Evolutionary conservation across 2,888 invertebrate genomes (phyloP).

Genomic region (Spisula subtruncata): DNA sequence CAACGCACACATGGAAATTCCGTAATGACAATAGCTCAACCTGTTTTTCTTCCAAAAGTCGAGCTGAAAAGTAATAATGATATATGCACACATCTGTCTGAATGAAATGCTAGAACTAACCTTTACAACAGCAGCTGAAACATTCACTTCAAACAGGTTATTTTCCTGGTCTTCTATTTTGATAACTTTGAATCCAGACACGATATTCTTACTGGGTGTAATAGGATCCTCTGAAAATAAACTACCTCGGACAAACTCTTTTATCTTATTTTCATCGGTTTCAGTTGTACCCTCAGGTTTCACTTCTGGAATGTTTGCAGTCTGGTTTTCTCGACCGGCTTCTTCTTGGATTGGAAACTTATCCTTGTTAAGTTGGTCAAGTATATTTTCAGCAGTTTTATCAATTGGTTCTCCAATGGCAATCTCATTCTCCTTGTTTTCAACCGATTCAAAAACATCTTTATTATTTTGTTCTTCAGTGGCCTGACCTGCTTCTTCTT

Average conservation of each 20-base stretch:
- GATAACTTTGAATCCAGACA: conserved; percentile 70
- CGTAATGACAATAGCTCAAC: too few species aligned
- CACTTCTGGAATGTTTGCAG: background rate
- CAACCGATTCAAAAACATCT: background rate
- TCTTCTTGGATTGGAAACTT: conserved; percentile 19
- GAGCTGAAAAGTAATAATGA: too few species aligned
- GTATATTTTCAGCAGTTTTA: background rate
- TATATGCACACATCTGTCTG: background rate
- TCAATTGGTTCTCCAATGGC: background rate
- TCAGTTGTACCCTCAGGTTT: background rate
- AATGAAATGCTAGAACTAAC: conserved; percentile 48
- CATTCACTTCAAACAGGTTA: conserved; percentile 67
- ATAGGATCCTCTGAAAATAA: conserved; percentile 55
- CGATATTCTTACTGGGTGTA: conserved; percentile 50
- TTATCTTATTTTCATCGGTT: conserved; percentile 48
- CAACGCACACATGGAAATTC: too few species aligned
- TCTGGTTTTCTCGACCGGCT: background rate
- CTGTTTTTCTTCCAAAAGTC: too few species aligned
- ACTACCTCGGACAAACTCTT: conserved; percentile 53
- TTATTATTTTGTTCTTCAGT: background rate
- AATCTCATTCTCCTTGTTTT: background rate
- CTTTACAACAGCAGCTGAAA: conserved; percentile 67
- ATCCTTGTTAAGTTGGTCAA: background rate
- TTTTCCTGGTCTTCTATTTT: conserved; percentile 67
- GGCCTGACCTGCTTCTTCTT: background rate